Evolutionary conservation across 2,797 vertebrate genomes (phyloP), one percentile per base, ranked within the genome.

Genomic region (Cossypha niveicapilla): DNA sequence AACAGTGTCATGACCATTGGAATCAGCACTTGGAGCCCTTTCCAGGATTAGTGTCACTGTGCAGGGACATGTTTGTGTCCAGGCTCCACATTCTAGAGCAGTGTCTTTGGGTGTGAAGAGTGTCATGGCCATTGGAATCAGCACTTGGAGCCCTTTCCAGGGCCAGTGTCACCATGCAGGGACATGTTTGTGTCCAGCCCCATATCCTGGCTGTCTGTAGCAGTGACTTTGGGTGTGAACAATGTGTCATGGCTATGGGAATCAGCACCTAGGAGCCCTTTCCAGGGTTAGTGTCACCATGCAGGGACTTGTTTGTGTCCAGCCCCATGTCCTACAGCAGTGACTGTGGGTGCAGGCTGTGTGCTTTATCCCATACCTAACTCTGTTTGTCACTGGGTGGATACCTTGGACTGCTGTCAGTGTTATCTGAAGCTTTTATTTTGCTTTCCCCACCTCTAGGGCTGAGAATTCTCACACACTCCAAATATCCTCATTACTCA

Each of bases 321-420:
- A 73, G 16, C 27, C 0, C 22, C 13, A 10, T 7, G 1, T 42
- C 37, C 13, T 82, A 14, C 2, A 39, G 48, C 63, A 62, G n/a
- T 9, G 78, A 18, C 32, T 91, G 30, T 22, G 71, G 28, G 15
- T 88, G 60, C 68, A 58, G 56, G 18, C 56, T 48, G 16, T 30
- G 37, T 78, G 67, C 45, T 81, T 75, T 48, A 35, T 48, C 23
- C 76, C 56, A 17, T 24, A 24, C 75, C 54, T 61, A 37, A 44
- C 70, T 62, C 67, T 35, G 11, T 70, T 88, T 93, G 80, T 93
- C 60, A 62, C 25, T 73, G 84, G 91, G 93, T 79, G 93, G 93
- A 10, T 92, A 75, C 80, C 28, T 70, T 78, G 90, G 73, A 21
- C 3, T 10, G 30, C 47, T 90, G 25, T 51, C 77, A 79, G 76